Evolutionary conservation across 2,113 vertebrate species (phyloP).

Genomic region (Caloenas nicobarica): DNA sequence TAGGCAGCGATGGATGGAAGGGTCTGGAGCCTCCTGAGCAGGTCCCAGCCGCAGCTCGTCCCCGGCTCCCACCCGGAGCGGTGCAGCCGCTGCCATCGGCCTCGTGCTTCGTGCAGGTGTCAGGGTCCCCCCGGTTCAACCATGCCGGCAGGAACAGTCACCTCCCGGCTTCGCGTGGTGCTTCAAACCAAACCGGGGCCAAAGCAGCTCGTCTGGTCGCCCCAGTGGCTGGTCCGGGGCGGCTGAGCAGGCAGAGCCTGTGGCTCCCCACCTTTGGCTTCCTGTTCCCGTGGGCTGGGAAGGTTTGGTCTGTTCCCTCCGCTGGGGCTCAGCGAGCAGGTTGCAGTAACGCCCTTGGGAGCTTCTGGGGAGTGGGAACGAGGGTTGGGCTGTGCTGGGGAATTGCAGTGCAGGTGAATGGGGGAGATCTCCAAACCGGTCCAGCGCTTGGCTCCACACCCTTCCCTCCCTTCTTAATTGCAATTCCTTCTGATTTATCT

Average conservation of each 20-base stretch:
- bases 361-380: neutral
- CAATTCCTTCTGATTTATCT: neutral
- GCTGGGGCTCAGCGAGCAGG: neutral
- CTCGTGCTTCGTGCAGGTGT: neutral
- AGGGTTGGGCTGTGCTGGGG: neutral
- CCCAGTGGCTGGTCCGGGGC: neutral
- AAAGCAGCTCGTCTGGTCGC: neutral
- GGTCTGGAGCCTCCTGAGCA: fast-evolving
- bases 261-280: neutral
- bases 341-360: neutral
- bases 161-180: neutral
- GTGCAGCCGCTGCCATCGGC: neutral
- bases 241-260: neutral
- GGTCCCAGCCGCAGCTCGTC: neutral
- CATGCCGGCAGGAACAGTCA: neutral
- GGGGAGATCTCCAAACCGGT: slow-evolving; percentile 22
- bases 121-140: neutral
- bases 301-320: neutral
- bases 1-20: neutral
- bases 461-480: slow-evolving; percentile 18
- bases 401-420: neutral
- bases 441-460: neutral
- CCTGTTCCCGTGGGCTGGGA: neutral
- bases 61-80: neutral
- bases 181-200: neutral